phyloP scores from a whole-genome alignment of 1,140 invertebrate genomes.

The Cyclina sinensis region DNA sequence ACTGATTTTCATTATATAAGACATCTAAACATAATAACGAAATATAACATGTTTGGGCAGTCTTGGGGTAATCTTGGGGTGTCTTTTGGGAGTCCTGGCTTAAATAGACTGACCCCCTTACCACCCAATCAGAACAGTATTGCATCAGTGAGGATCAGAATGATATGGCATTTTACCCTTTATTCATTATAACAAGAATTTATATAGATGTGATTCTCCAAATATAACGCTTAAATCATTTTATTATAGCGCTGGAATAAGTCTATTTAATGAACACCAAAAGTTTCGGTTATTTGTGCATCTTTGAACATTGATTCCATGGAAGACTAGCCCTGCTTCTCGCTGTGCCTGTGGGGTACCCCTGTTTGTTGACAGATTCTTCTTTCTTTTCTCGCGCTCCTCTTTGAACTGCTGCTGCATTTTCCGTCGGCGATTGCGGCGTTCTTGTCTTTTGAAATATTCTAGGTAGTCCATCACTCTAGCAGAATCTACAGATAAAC shows the following conservation, averaged over 20 bases:
- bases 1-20: too few species aligned
- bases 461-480: neutral
- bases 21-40: too few species aligned
- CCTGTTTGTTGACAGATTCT: neutral
- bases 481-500: neutral
- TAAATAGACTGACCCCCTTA: too few species aligned
- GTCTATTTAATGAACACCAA: constrained; percentile 25
- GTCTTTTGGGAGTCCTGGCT: too few species aligned
- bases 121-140: too few species aligned
- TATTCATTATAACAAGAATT: too few species aligned
- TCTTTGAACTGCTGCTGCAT: constrained; percentile 30
- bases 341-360: neutral
- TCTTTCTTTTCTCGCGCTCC: neutral
- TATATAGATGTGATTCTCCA: too few species aligned
- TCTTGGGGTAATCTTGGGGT: too few species aligned
- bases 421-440: constrained; percentile 1
- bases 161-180: too few species aligned
- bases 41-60: too few species aligned
- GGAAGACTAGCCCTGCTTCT: neutral
- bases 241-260: neutral
- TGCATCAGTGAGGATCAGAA: too few species aligned
- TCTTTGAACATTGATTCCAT: constrained; percentile 23
- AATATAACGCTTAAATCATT: too few species aligned
- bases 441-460: constrained; percentile 25
- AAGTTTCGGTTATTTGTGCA: constrained; percentile 17